Evolutionary conservation across 2,797 vertebrate genomes (phyloP), one percentile per base, ranked within the genome.

Genomic region (Urocyon cinereoargenteus): DNA sequence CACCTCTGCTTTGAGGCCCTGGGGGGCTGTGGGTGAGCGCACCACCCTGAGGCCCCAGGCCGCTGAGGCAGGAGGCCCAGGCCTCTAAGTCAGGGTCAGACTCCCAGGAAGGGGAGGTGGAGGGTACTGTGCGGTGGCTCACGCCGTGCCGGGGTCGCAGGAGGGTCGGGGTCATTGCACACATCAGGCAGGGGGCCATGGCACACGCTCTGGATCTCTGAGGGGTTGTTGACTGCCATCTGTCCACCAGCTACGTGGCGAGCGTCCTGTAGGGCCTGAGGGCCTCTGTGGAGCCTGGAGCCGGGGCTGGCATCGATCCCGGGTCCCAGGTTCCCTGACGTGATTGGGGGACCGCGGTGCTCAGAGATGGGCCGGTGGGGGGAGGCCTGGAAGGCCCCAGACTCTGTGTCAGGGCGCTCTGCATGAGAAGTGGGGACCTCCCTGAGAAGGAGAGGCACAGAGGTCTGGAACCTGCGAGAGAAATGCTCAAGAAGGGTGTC

Each of bases 101-200:
- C 49, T 53, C 26, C 24, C 1, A 19, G 34, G 11, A 49, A 36
- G 7, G 18, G 11, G 19, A 94, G 53, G 68, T 28, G n/a, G 77
- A 40, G 83, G 53, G 5, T 51, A 10, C n/a, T 7, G 3, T 31
- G 53, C 31, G 0, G 45, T 18, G 6, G 61, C 53, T 26, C 34
- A 34, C 57, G 1, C 19, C 55, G 45, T 12, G 9, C 40, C 26
- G 0, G 4, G 40, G 26, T 86, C 64, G 21, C 2, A 4, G 9
- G 55, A 19, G 10, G 53, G 11, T 21, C 1, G 0, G 12, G 26
- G 18, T 36, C 12, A 0, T 10, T 13, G 4, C 34, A 11, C 2
- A 6, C 19, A 3, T 45, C 31, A 0, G 26, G 28, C 28, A 3
- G 1, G 66, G 51, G 75, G 15, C 85, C 4, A 0, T 14, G 15